Evolutionary conservation across 2,888 invertebrate genomes (phyloP).

Genomic region (Neoascia interrupta): DNA sequence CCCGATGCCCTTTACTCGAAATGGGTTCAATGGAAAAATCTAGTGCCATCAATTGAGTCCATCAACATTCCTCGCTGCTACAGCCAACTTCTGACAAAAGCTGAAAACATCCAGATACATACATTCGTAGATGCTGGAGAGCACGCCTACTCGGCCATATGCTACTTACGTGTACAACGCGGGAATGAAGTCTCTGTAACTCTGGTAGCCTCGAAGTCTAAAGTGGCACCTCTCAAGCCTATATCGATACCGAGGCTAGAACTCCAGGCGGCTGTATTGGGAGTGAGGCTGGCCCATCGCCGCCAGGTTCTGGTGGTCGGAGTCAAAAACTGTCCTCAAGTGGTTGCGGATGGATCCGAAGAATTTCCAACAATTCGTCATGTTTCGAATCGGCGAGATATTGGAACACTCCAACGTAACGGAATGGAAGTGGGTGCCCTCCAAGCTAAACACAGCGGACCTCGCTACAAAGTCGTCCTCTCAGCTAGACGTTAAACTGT

Average conservation of each 20-base stretch:
- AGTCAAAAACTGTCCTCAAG: constrained; percentile 60
- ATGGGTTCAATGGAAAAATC: constrained; percentile 52
- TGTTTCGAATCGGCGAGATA: too few relatives aligned
- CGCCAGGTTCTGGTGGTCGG: constrained; percentile 16
- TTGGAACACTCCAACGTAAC: too few relatives aligned
- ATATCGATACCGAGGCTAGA: background rate
- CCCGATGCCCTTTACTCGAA: constrained; percentile 17
- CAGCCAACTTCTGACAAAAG: constrained; percentile 28
- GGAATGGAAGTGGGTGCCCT: too few relatives aligned
- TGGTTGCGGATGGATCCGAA: too few relatives aligned
- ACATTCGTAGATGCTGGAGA: constrained; percentile 8
- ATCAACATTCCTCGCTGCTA: constrained; percentile 56
- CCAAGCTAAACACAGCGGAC: too few relatives aligned
- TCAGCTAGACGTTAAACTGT: background rate
- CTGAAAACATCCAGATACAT: constrained; percentile 57
- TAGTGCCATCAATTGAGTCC: constrained; percentile 33
- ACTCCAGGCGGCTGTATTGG: constrained; percentile 8
- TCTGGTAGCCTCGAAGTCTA: constrained; percentile 1
- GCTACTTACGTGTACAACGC: constrained; percentile 62
- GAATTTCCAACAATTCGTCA: too few relatives aligned
- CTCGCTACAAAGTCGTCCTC: too few relatives aligned
- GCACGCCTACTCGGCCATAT: constrained; percentile 67
- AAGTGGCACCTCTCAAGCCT: background rate
- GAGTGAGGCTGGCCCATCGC: constrained; percentile 2
- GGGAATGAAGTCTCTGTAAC: constrained; percentile 1